Percentiles rank a stretch among this genome's conserved stretches.
These are phyloP conservation scores for Psilopsiagon aymara DNA, from an alignment of 2,113 vertebrate genomes.

Conservation along the genomic window DNA sequence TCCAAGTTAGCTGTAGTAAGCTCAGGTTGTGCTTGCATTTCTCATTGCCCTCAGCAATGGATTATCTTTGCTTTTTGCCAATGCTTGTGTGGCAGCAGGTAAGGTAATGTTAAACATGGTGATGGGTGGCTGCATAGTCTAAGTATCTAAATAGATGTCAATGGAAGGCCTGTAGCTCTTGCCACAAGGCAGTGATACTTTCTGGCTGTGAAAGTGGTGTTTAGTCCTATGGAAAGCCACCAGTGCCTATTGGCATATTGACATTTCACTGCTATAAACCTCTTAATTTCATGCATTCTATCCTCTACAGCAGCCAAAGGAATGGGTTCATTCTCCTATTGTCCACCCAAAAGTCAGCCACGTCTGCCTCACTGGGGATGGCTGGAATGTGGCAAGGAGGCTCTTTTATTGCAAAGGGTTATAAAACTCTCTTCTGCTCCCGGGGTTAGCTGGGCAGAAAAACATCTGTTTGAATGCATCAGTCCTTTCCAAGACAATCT, in stretches of 20 bases:
- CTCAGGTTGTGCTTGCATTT: background rate
- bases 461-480: rapidly evolving
- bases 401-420: background rate
- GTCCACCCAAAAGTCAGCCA: rapidly evolving
- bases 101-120: background rate
- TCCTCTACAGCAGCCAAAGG: background rate
- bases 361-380: rapidly evolving
- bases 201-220: background rate
- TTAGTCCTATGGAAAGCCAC: background rate
- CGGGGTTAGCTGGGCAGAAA: background rate
- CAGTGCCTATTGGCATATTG: background rate
- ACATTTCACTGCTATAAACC: background rate
- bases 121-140: background rate
- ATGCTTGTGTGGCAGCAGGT: rapidly evolving
- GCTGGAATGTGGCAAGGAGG: background rate
- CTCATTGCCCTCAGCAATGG: background rate
- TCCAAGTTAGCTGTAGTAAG: background rate
- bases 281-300: background rate
- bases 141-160: background rate
- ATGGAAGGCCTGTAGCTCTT: background rate
- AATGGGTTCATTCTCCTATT: background rate
- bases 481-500: background rate
- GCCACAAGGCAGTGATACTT: background rate
- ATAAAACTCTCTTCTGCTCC: background rate
- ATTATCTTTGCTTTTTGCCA: background rate